phyloP scores from a whole-genome alignment of 2,888 invertebrate genomes.

The Pocota personata region DNA sequence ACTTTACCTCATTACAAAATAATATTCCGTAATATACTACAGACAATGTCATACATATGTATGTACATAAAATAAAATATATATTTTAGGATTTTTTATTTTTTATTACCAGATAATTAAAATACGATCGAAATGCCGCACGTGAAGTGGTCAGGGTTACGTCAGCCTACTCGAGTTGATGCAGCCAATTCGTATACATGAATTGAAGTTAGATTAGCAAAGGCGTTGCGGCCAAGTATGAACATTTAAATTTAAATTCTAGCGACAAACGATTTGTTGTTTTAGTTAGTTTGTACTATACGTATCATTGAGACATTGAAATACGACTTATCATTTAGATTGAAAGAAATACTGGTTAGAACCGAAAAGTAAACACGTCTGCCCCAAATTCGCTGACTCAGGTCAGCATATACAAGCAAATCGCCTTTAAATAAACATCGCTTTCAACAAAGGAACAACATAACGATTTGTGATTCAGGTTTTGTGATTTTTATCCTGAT shows the following conservation, averaged over 20 bases:
- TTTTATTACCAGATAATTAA: background rate
- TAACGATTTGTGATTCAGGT: background rate
- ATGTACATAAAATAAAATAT: background rate
- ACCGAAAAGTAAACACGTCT: constrained; percentile 18
- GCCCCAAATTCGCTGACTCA: constrained; percentile 12
- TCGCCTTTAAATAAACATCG: background rate
- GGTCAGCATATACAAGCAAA: constrained; percentile 1
- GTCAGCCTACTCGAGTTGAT: background rate
- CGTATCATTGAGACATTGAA: background rate
- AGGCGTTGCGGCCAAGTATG: background rate
- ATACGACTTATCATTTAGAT: background rate
- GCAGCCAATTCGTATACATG: background rate
- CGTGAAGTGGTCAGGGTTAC: background rate
- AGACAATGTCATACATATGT: background rate
- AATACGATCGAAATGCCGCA: background rate
- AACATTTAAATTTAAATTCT: background rate
- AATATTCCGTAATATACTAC: background rate
- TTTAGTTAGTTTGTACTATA: background rate
- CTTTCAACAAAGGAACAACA: background rate
- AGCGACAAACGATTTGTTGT: background rate
- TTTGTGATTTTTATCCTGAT: background rate
- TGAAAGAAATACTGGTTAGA: background rate
- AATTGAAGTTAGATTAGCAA: background rate
- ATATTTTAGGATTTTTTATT: background rate
- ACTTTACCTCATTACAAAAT: too few relatives aligned